These are phyloP conservation scores for Acronicta alni DNA, from an alignment of 2,888 invertebrate genomes.

Conservation along the genomic window DNA sequence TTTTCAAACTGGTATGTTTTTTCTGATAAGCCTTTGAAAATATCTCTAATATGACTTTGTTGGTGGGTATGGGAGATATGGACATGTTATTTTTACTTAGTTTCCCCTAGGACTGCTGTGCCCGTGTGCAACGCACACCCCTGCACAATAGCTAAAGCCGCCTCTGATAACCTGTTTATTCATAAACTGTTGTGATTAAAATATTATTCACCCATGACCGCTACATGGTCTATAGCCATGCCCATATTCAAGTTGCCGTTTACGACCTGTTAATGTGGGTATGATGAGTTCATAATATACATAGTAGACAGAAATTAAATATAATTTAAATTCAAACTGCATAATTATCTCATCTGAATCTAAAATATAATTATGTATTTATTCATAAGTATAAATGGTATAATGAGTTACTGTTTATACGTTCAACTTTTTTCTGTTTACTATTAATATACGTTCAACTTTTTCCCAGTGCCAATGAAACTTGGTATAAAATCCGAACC, in stretches of 20 bases:
- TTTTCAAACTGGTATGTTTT: constrained; percentile 23
- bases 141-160: too few species aligned
- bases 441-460: background rate
- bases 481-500: too few species aligned
- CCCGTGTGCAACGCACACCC: too few species aligned
- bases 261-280: background rate
- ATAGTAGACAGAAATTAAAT: background rate
- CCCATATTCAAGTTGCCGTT: background rate
- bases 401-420: too few species aligned
- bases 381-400: background rate
- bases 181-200: background rate
- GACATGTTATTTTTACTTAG: background rate
- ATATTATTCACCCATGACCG: background rate
- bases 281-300: background rate
- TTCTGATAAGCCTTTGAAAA: constrained; percentile 8
- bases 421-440: background rate
- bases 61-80: background rate
- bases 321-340: constrained; percentile 25
- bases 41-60: background rate
- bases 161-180: background rate
- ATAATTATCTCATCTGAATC: constrained; percentile 9
- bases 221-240: background rate
- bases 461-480: background rate
- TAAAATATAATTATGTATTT: constrained; percentile 1
- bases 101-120: too few species aligned